A percentile compares a stretch with the other conserved stretches of the same genome.
phyloP scores from a whole-genome alignment of 2,113 vertebrate species.

The Peromyscus californicus region DNA sequence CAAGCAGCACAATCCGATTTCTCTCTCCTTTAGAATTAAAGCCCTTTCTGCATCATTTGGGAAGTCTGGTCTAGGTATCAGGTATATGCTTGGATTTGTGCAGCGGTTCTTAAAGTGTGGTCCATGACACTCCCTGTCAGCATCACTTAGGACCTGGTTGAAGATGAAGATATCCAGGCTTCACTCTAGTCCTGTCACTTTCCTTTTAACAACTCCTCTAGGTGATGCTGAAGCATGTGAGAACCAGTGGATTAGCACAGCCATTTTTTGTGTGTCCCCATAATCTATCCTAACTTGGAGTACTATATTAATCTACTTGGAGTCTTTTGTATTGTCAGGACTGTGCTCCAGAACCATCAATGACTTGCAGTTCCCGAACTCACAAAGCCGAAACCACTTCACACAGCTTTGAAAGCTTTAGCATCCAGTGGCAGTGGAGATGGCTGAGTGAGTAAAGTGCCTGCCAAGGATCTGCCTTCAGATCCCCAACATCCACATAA shows the following conservation, averaged over 20 bases:
- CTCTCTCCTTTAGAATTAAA: conserved; percentile 19
- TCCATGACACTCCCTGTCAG: neutral
- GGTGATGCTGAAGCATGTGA: neutral
- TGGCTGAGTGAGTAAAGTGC: neutral
- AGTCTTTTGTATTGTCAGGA: neutral
- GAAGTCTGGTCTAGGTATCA: neutral
- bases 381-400: neutral
- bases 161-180: neutral
- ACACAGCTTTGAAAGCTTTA: neutral
- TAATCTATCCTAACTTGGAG: neutral
- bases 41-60: neutral
- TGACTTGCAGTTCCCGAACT: neutral
- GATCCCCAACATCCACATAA: neutral
- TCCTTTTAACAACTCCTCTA: neutral
- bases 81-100: neutral
- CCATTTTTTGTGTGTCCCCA: neutral
- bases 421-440: neutral
- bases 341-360: neutral
- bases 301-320: neutral
- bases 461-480: neutral
- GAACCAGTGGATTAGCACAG: neutral
- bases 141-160: neutral
- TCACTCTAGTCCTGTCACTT: neutral
- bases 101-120: conserved; percentile 6
- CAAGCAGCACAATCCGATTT: neutral